Percentiles rank a stretch among this genome's conserved stretches.
phyloP scores from a whole-genome alignment of 2,888 invertebrate species.

The Odontothrips loti region DNA sequence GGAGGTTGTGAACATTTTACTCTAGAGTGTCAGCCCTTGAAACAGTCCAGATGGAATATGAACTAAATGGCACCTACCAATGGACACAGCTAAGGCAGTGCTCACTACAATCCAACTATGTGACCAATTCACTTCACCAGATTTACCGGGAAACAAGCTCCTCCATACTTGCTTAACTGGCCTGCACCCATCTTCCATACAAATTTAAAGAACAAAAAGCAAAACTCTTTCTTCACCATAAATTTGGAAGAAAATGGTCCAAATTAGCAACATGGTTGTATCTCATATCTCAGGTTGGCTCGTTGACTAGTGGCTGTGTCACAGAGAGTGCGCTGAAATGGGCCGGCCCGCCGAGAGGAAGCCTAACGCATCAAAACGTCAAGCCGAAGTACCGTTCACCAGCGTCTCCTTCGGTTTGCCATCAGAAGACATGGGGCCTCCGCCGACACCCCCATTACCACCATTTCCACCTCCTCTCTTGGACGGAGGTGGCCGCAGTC shows the following conservation, averaged over 20 bases:
- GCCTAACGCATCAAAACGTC: not conserved
- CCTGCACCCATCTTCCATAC: not conserved
- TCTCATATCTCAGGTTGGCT: not conserved
- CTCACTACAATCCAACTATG: not conserved
- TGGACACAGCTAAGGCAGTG: slow-evolving; percentile 22
- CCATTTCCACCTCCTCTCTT: not conserved
- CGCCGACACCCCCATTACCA: not conserved
- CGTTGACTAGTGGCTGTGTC: slow-evolving; percentile 24
- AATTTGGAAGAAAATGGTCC: slow-evolving; percentile 10
- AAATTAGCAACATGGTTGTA: not conserved
- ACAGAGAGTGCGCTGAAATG: slow-evolving; percentile 19
- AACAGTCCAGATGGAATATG: not conserved
- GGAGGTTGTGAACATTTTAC: too few species aligned
- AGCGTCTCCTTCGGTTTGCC: not conserved
- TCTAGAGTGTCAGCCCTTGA: not conserved
- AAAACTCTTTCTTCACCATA: not conserved
- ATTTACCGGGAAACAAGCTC: not conserved
- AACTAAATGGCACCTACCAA: not conserved
- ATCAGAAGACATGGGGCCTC: not conserved
- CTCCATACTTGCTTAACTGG: not conserved
- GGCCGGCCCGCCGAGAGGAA: not conserved
- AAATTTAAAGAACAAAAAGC: not conserved
- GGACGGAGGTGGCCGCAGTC: not conserved
- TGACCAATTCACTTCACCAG: not conserved
- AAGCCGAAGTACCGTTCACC: slow-evolving; percentile 4